Evolutionary conservation across 2,797 vertebrate species (phyloP).

Genomic region (Echeneis naucrates): DNA sequence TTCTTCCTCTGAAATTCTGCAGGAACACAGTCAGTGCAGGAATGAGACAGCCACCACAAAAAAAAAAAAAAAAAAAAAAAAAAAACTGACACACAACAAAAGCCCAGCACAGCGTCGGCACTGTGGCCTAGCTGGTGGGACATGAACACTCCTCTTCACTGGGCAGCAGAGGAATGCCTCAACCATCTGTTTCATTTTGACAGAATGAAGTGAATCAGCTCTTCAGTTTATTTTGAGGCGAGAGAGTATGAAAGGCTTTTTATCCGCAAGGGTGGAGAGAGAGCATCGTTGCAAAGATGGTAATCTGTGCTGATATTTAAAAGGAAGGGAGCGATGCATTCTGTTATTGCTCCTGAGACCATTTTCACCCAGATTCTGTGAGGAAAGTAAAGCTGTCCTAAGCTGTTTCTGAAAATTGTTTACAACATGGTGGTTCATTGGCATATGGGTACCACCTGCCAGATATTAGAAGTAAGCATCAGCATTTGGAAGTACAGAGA

Average conservation of each 20-base stretch:
- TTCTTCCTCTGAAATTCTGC: conserved; percentile 41
- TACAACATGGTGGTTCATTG: conserved; percentile 28
- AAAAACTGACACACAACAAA: conserved; percentile 10
- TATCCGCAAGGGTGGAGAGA: conserved; percentile 34
- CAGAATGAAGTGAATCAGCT: conserved; percentile 57
- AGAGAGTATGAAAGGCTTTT: conserved; percentile 40
- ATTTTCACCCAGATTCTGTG: conserved; percentile 32
- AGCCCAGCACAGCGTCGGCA: background rate
- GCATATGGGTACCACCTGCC: conserved; percentile 37
- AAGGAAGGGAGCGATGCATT: conserved; percentile 24
- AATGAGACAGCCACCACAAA: conserved; percentile 22
- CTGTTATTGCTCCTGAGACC: conserved; percentile 36
- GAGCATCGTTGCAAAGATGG: conserved; percentile 29
- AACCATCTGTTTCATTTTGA: conserved; percentile 59
- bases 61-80: conserved; percentile 13
- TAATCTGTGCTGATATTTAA: conserved; percentile 59
- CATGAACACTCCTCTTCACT: conserved; percentile 35
- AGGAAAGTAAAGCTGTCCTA: conserved; percentile 43
- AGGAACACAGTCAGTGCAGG: too few relatives aligned
- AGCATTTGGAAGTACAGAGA: conserved; percentile 5
- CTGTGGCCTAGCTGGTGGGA: conserved; percentile 14
- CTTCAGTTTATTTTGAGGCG: conserved; percentile 40
- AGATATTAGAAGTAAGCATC: conserved; percentile 28
- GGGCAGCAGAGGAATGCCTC: conserved; percentile 37
- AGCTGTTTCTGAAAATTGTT: conserved; percentile 40